These are phyloP conservation scores for Drosophila sucinea DNA, from an alignment of 1,140 invertebrate genomes.

Conservation along the genomic window DNA sequence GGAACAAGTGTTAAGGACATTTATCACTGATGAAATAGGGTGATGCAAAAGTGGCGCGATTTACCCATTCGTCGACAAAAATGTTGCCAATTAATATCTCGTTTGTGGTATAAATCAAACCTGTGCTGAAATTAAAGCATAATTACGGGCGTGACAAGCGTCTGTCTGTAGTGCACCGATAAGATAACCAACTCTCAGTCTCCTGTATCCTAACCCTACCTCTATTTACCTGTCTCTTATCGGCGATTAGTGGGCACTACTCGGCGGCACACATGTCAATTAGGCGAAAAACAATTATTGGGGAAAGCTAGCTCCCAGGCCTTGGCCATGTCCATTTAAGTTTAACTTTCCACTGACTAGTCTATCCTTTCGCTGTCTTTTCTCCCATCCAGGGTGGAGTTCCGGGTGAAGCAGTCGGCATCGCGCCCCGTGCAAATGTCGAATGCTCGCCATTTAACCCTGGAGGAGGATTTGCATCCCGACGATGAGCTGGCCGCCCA, in stretches of 20 bases:
- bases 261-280: conserved; percentile 29
- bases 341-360: conserved; percentile 2
- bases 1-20: neutral
- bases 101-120: conserved; percentile 69
- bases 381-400: conserved; percentile 63
- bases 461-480: conserved; percentile 68
- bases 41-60: conserved; percentile 43
- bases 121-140: conserved; percentile 70
- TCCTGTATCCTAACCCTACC: neutral
- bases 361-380: conserved; percentile 3
- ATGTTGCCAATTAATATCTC: conserved; percentile 32
- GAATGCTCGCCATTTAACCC: conserved; percentile 32
- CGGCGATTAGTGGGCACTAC: conserved; percentile 45
- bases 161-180: conserved; percentile 57
- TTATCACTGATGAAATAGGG: conserved; percentile 23
- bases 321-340: conserved; percentile 16
- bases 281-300: conserved; percentile 52
- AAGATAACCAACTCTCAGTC: conserved; percentile 47
- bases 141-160: conserved; percentile 78
- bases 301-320: conserved; percentile 10
- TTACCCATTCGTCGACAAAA: conserved; percentile 32
- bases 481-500: conserved; percentile 72
- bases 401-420: conserved; percentile 66
- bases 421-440: conserved; percentile 53
- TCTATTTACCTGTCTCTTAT: conserved; percentile 56